Percentiles rank a stretch among this genome's conserved stretches.
Conservation (phyloP, 2,888 invertebrate genomes). For the Megastigmus dorsalis region DNA sequence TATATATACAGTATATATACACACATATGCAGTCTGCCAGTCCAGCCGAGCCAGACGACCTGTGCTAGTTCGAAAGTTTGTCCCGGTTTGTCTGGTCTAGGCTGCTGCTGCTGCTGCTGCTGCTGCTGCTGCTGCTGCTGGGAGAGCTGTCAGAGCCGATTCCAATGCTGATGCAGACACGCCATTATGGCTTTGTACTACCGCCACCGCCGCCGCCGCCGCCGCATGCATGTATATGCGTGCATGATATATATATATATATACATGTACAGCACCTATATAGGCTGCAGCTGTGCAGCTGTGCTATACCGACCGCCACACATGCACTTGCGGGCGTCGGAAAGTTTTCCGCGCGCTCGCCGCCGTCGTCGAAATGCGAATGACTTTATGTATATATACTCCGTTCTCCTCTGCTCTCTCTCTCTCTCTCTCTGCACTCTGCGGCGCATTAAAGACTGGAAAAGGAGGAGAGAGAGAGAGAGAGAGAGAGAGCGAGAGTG, state of each 20-base stretch:
- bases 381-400: too few species aligned
- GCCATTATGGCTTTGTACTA: conserved; percentile 61
- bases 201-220: conserved; percentile 2
- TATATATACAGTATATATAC: too few species aligned
- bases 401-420: too few species aligned
- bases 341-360: conserved; percentile 57
- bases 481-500: background rate
- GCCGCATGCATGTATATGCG: too few species aligned
- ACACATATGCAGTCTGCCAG: too few species aligned
- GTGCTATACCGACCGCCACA: too few species aligned
- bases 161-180: conserved; percentile 61
- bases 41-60: conserved; percentile 73
- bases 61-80: conserved; percentile 73
- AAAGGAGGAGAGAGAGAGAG: conserved; percentile 11
- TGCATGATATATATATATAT: too few species aligned
- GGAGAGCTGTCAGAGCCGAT: conserved; percentile 47
- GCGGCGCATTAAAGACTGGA: background rate
- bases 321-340: too few species aligned
- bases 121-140: too few species aligned
- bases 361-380: conserved; percentile 44
- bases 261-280: background rate
- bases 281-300: too few species aligned
- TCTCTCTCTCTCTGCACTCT: too few species aligned
- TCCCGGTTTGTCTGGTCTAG: conserved; percentile 69
- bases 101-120: too few species aligned